phyloP scores from a whole-genome alignment of 2,797 vertebrate genomes.

The Thripadectes ignobilis region DNA sequence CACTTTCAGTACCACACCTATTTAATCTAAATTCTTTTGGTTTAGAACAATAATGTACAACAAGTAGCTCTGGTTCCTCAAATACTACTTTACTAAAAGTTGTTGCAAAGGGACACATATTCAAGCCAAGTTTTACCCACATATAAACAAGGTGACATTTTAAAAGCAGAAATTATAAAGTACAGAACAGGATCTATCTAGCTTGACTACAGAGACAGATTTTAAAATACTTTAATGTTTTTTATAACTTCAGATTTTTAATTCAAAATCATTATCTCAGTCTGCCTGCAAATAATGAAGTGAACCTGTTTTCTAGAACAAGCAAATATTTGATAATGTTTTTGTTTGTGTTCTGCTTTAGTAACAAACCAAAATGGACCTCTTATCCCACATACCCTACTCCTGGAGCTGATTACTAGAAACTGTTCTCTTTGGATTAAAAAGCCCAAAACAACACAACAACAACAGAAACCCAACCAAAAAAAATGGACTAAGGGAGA shows the following conservation, averaged over 20 bases:
- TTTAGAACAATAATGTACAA: background rate
- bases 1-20: background rate
- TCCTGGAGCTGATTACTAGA: background rate
- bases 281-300: background rate
- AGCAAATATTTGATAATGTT: background rate
- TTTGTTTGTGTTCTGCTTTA: background rate
- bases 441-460: background rate
- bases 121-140: background rate
- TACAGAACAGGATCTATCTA: background rate
- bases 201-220: background rate
- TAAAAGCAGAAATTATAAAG: background rate
- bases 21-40: background rate
- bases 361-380: background rate
- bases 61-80: background rate
- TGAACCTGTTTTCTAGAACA: background rate
- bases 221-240: background rate
- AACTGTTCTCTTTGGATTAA: background rate
- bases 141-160: background rate
- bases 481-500: background rate
- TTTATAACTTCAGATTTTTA: background rate
- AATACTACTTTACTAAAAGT: background rate
- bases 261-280: background rate
- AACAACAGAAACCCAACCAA: background rate
- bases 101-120: background rate
- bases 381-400: background rate